Evolutionary conservation across 1,140 invertebrate species (phyloP).

Genomic region (Tetranychus cinnabarinus): DNA sequence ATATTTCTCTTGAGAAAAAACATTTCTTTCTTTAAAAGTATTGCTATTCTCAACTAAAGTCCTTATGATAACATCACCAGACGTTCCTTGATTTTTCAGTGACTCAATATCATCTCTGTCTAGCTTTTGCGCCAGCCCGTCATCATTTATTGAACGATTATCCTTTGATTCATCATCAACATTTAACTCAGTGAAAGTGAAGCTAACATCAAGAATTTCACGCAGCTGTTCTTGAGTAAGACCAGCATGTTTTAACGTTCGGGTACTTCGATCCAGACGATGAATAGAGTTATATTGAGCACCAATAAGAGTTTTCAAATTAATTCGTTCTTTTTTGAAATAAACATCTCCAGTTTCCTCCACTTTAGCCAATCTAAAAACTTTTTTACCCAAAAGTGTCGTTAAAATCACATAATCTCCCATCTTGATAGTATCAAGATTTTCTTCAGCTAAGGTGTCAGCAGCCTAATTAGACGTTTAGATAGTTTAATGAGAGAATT

Average conservation of each 20-base stretch:
- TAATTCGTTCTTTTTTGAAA: not conserved
- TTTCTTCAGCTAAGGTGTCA: no score
- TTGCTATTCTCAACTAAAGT: conserved; percentile 8
- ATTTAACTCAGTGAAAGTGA: not conserved
- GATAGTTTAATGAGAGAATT: no score
- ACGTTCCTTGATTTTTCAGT: conserved; percentile 40
- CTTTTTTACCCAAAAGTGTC: not conserved
- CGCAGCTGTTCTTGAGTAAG: not conserved
- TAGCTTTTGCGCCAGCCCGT: conserved; percentile 60
- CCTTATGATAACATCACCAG: conserved; percentile 2
- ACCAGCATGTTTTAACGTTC: not conserved
- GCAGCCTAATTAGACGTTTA: no score
- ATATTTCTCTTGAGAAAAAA: conserved; percentile 11
- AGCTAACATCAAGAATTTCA: not conserved
- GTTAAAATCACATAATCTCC: not conserved
- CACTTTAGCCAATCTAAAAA: not conserved
- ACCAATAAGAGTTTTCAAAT: not conserved
- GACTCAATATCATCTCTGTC: conserved; percentile 53
- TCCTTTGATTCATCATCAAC: conserved; percentile 23
- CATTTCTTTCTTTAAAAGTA: conserved; percentile 7
- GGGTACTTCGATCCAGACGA: not conserved
- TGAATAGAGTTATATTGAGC: not conserved
- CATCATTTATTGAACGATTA: conserved; percentile 58
- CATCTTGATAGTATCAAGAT: not conserved
- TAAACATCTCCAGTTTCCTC: not conserved